These are phyloP conservation scores for Scomber colias DNA, from an alignment of 2,113 vertebrate genomes.

Conservation along the genomic window DNA sequence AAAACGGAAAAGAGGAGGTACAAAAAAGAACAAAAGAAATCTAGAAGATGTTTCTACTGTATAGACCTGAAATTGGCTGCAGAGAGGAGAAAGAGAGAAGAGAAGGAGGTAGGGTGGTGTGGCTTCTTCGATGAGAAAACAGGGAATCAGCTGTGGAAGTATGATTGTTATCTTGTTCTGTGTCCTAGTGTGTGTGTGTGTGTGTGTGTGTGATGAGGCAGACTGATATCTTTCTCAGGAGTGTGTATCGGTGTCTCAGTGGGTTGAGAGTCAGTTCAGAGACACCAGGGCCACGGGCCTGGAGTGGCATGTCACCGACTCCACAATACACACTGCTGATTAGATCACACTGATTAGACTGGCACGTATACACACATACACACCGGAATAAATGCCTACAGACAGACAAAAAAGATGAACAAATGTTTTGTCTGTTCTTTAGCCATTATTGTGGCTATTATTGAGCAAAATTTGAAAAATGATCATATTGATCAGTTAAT, in stretches of 20 bases:
- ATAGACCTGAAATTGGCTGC: constrained; percentile 81
- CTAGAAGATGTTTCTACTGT: constrained; percentile 83
- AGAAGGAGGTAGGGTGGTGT: constrained; percentile 57
- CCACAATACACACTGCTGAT: constrained; percentile 73
- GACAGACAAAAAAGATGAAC: background rate
- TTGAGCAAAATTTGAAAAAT: background rate
- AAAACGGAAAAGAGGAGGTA: constrained; percentile 58
- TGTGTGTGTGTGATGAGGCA: constrained; percentile 76
- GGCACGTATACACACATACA: constrained; percentile 23
- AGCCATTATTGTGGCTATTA: background rate
- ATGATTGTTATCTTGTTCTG: constrained; percentile 85
- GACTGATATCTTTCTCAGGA: constrained; percentile 82
- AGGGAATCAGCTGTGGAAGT: constrained; percentile 85
- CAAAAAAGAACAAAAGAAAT: constrained; percentile 81
- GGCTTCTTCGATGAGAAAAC: constrained; percentile 76
- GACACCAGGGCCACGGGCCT: constrained; percentile 67
- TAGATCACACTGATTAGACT: constrained; percentile 76
- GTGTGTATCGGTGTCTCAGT: constrained; percentile 76
- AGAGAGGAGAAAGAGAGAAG: constrained; percentile 67
- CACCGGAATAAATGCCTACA: constrained; percentile 11
- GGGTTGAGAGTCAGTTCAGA: constrained; percentile 76
- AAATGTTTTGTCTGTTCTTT: constrained; percentile 2
- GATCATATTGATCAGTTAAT: constrained; percentile 9
- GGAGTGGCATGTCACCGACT: constrained; percentile 76
- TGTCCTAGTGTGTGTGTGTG: constrained; percentile 44